A percentile compares a stretch with the other conserved stretches of the same genome.
phyloP scores from a whole-genome alignment of 2,113 vertebrate genomes.

The Porphyrio hochstetteri region DNA sequence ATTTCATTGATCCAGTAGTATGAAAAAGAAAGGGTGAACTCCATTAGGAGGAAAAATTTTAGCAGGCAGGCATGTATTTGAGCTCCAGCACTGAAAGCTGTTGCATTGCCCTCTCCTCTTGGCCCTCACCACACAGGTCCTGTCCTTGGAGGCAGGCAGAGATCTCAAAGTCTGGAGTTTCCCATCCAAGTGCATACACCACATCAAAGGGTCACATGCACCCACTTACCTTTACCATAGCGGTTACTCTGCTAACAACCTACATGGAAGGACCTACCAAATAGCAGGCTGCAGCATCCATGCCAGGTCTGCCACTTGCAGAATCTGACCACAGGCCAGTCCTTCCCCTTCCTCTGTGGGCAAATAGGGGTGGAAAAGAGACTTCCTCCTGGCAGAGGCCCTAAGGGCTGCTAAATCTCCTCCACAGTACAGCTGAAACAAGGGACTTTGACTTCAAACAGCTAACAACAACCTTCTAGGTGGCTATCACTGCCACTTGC shows the following conservation, averaged over 20 bases:
- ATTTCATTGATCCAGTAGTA: background rate
- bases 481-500: accelerated
- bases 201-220: accelerated
- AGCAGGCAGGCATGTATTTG: background rate
- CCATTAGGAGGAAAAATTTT: background rate
- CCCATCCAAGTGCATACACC: background rate
- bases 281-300: background rate
- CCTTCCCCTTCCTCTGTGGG: background rate
- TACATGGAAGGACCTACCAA: accelerated
- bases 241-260: background rate
- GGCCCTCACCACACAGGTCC: background rate
- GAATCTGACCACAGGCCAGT: background rate
- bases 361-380: background rate
- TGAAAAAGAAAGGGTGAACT: background rate
- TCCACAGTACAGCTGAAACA: background rate
- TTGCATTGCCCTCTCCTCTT: background rate
- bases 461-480: background rate
- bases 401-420: background rate
- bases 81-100: background rate
- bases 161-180: background rate
- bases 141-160: background rate
- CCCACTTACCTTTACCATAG: accelerated
- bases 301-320: background rate
- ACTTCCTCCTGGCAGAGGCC: background rate
- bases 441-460: background rate